Percentiles rank a stretch among this genome's conserved stretches.
phyloP scores from a whole-genome alignment of 2,113 vertebrate genomes.

The Trichomycterus rosablanca region DNA sequence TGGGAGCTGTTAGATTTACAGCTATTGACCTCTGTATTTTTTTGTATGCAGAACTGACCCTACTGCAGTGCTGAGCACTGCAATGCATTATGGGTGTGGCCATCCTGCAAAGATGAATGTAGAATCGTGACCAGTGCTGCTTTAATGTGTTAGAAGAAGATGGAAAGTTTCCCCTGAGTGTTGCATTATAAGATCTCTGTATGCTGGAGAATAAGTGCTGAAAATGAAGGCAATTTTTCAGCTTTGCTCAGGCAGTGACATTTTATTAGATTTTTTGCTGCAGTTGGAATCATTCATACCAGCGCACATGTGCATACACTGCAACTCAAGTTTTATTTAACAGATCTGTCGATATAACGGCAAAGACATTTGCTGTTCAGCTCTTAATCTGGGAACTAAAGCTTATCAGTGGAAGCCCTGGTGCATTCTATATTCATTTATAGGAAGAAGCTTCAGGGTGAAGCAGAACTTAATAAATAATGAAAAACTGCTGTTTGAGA shows the following conservation, averaged over 20 bases:
- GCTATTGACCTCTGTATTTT: constrained; percentile 21
- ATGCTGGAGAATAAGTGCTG: background rate
- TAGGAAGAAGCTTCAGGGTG: constrained; percentile 11
- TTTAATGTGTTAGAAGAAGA: constrained; percentile 46
- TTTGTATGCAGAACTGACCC: constrained; percentile 16
- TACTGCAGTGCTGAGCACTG: constrained; percentile 45
- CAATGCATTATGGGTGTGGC: constrained; percentile 35
- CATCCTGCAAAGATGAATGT: constrained; percentile 43
- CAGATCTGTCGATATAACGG: background rate
- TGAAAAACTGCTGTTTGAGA: constrained; percentile 24
- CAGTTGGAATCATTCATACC: background rate
- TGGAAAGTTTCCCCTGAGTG: constrained; percentile 43
- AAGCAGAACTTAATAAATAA: constrained; percentile 50
- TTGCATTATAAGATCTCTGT: constrained; percentile 46
- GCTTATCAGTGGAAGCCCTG: background rate
- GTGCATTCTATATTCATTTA: background rate
- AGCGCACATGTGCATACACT: background rate
- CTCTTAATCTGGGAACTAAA: too few relatives aligned
- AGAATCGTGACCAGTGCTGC: too few relatives aligned
- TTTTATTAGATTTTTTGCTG: background rate
- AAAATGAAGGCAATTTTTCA: background rate
- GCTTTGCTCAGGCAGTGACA: background rate
- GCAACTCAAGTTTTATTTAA: too few relatives aligned
- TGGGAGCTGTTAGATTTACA: constrained; percentile 17
- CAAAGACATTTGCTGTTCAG: too few relatives aligned